These are phyloP conservation scores for Forbesichthys agassizii DNA, from an alignment of 2,113 vertebrate genomes.

Conservation along the genomic window DNA sequence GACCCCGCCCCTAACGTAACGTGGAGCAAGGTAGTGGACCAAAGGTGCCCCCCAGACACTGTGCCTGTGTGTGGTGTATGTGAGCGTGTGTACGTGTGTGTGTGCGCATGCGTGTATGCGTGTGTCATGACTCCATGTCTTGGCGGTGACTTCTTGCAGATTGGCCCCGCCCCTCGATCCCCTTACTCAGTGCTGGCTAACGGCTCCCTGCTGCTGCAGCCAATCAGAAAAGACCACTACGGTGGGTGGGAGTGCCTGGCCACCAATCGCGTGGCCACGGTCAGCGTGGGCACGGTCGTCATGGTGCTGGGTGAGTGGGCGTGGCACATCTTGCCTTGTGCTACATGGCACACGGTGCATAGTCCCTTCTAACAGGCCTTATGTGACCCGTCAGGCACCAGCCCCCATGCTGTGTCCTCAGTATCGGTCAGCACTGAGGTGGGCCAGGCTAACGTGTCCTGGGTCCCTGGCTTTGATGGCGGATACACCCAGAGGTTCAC, in stretches of 20 bases:
- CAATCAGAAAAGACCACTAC: conserved; percentile 87
- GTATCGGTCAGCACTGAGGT: conserved; percentile 80
- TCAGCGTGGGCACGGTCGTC: conserved; percentile 79
- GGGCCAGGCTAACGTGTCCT: conserved; percentile 87
- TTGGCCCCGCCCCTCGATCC: conserved; percentile 73
- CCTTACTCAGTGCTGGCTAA: conserved; percentile 78
- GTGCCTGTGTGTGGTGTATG: not conserved
- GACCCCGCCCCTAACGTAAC: conserved; percentile 85
- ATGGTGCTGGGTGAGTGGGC: conserved; percentile 85
- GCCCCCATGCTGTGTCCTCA: conserved; percentile 84
- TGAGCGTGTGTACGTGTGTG: not conserved
- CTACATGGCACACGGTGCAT: not conserved
- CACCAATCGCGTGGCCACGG: conserved; percentile 84
- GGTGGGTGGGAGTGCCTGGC: conserved; percentile 89
- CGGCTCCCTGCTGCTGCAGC: conserved; percentile 84
- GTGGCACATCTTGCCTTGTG: no score
- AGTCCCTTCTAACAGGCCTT: not conserved
- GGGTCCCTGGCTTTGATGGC: conserved; percentile 92
- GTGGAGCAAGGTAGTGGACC: conserved; percentile 85
- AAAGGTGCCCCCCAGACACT: not conserved
- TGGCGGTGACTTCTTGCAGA: conserved; percentile 51
- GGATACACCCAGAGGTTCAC: conserved; percentile 94
- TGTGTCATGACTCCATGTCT: not conserved
- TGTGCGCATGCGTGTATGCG: not conserved
- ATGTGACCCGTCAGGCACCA: conserved; percentile 82